Percentiles rank a stretch among this genome's conserved stretches.
phyloP scores from a whole-genome alignment of 2,797 vertebrate species.

The Sciurus carolinensis region DNA sequence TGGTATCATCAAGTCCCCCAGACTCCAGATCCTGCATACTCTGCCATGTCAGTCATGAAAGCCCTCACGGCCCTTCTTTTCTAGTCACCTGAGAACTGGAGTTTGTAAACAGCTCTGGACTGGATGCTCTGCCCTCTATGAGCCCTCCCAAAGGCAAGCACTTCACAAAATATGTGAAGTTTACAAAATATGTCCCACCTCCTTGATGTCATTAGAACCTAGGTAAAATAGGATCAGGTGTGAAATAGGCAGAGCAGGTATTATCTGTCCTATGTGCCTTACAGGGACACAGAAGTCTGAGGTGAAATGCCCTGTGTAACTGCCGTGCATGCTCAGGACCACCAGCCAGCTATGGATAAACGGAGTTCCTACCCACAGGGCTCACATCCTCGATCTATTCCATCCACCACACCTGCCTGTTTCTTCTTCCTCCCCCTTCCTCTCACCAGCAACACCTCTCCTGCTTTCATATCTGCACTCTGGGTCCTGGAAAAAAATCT shows the following conservation, averaged over 20 bases:
- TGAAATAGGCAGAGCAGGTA: neutral
- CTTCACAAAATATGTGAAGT: neutral
- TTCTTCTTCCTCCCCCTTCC: neutral
- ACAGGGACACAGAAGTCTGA: neutral
- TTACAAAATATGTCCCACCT: neutral
- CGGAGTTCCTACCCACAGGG: neutral
- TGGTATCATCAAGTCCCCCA: neutral
- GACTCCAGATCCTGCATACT: fast-evolving
- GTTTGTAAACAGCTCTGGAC: neutral
- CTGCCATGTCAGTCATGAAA: neutral
- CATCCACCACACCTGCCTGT: neutral
- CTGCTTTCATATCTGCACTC: neutral
- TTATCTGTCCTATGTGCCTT: neutral
- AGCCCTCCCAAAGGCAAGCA: neutral
- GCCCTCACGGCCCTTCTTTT: neutral
- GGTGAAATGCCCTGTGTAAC: neutral
- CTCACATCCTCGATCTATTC: neutral
- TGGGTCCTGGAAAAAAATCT: neutral
- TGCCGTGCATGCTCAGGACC: neutral
- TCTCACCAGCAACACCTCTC: neutral
- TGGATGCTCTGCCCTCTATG: neutral
- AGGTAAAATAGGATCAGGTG: neutral
- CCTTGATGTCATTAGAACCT: neutral
- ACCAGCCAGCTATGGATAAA: neutral
- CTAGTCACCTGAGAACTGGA: neutral